A percentile compares a stretch with the other conserved stretches of the same genome.
Conservation (phyloP, 2,113 vertebrate genomes). For the Triplophysa siluroides region DNA sequence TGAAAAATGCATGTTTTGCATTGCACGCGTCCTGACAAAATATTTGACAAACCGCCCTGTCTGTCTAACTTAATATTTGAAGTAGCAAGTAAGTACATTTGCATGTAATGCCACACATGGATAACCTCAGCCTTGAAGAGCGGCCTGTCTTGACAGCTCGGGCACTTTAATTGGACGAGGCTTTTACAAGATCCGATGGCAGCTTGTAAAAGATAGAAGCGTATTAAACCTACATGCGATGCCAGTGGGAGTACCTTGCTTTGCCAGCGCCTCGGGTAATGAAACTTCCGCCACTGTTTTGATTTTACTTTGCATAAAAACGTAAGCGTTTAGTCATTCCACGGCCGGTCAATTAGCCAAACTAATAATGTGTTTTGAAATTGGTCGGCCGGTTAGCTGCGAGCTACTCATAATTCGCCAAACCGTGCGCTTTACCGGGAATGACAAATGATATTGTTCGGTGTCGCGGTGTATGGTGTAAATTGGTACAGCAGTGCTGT, state of each 20-base stretch:
- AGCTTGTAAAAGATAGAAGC: constrained; percentile 50
- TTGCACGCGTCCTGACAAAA: constrained; percentile 62
- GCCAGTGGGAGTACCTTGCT: constrained; percentile 4
- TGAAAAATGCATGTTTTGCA: constrained; percentile 66
- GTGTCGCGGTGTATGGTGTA: constrained; percentile 22
- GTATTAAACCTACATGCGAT: constrained; percentile 41
- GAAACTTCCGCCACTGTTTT: background rate
- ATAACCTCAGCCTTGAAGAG: constrained; percentile 30
- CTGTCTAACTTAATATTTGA: constrained; percentile 58
- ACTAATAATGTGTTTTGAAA: constrained; percentile 29
- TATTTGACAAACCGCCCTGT: constrained; percentile 70
- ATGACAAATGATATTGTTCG: constrained; percentile 22
- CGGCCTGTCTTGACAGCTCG: constrained; percentile 45
- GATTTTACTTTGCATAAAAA: constrained; percentile 30
- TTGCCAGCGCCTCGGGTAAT: constrained; percentile 20
- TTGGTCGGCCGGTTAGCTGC: constrained; percentile 23
- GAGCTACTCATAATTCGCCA: constrained; percentile 29
- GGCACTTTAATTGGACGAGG: constrained; percentile 52
- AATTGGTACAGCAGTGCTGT: constrained; percentile 64
- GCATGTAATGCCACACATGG: constrained; percentile 50
- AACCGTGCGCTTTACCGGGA: background rate
- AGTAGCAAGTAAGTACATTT: constrained; percentile 54
- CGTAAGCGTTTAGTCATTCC: constrained; percentile 9
- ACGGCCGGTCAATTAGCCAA: constrained; percentile 24
- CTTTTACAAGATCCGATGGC: constrained; percentile 33